Percentiles rank a stretch among this genome's conserved stretches.
Conservation (phyloP, 2,797 vertebrate genomes). For the Tapera naevia region DNA sequence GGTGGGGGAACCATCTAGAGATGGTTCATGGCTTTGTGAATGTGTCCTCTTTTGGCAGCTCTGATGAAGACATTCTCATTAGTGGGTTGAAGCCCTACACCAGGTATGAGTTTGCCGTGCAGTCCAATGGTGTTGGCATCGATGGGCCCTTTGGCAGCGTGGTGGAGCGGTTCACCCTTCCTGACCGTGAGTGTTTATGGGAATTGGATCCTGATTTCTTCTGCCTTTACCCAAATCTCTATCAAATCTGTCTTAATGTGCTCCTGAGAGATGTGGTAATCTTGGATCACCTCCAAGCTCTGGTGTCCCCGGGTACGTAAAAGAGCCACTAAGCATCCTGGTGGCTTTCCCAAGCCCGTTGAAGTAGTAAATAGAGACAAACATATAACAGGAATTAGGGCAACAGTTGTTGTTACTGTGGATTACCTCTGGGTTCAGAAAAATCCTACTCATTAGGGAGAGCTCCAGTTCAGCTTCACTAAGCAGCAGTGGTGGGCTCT, state of each 20-base stretch:
- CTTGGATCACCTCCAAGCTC: background rate
- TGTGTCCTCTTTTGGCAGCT: constrained; percentile 74
- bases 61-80: constrained; percentile 90
- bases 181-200: constrained; percentile 86
- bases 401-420: background rate
- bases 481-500: background rate
- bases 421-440: background rate
- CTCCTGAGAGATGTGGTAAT: background rate
- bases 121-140: constrained; percentile 87
- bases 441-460: background rate
- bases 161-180: constrained; percentile 89
- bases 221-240: background rate
- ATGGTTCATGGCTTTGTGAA: background rate
- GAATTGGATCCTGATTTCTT: background rate
- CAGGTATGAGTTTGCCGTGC: constrained; percentile 94
- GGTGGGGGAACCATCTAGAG: background rate
- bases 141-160: constrained; percentile 90
- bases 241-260: background rate
- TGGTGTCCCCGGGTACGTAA: background rate
- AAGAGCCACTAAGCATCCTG: background rate
- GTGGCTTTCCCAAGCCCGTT: background rate
- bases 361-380: background rate
- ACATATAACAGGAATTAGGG: background rate
- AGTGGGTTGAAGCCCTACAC: constrained; percentile 92
- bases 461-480: background rate